phyloP scores from a whole-genome alignment of 2,888 invertebrate species.

The Heliconius cydno region DNA sequence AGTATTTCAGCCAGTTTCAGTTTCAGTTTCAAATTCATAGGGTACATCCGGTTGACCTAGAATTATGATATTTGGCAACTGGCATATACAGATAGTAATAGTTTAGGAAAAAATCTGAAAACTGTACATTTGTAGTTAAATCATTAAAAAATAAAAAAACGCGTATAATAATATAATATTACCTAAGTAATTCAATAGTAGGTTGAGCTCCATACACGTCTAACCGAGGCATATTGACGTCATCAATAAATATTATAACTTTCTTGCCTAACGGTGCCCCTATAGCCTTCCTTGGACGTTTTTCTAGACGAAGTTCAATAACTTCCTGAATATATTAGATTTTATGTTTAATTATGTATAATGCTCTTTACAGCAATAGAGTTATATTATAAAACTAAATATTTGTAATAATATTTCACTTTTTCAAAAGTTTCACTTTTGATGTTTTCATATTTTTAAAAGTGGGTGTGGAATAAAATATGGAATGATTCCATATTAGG shows the following conservation, averaged over 20 bases:
- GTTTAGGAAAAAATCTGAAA: too few relatives aligned
- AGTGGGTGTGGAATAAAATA: not conserved
- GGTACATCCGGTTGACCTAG: too few relatives aligned
- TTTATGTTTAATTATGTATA: not conserved
- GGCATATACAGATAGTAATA: too few relatives aligned
- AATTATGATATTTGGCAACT: too few relatives aligned
- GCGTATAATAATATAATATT: constrained; percentile 34
- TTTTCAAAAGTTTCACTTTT: too few relatives aligned
- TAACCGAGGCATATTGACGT: constrained; percentile 95
- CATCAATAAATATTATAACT: constrained; percentile 93
- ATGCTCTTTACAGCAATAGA: not conserved
- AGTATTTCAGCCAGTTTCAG: too few relatives aligned
- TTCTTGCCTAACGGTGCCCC: constrained; percentile 93
- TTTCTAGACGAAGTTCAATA: constrained; percentile 93
- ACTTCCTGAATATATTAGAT: constrained; percentile 84
- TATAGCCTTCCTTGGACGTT: constrained; percentile 89
- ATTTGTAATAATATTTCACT: not conserved
- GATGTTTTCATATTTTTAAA: not conserved
- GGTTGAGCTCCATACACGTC: constrained; percentile 96
- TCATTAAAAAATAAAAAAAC: too few relatives aligned
- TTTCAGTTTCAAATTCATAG: too few relatives aligned
- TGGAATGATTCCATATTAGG: not conserved
- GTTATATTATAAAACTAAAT: not conserved
- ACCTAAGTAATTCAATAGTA: constrained; percentile 94
- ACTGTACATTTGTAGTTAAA: too few relatives aligned